phyloP scores from a whole-genome alignment of 1,140 invertebrate genomes.

The Laodelphax striatellus region DNA sequence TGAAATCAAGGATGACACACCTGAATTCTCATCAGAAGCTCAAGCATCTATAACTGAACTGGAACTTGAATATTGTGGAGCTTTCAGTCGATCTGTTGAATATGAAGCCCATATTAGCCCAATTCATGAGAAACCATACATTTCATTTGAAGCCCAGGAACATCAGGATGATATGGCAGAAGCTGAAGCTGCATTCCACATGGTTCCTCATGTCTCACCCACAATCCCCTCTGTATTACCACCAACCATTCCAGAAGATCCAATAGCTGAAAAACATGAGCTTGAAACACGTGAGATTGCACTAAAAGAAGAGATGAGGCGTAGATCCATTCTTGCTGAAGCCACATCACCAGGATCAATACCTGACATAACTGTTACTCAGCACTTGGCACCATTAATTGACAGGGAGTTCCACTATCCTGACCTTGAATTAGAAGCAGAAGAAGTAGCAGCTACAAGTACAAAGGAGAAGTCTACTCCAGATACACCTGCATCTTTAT shows the following conservation, averaged over 20 bases:
- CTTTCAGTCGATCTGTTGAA: constrained; percentile 23
- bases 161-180: constrained; percentile 35
- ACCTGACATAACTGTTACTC: constrained; percentile 56
- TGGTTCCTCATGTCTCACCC: constrained; percentile 33
- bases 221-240: constrained; percentile 31
- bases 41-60: constrained; percentile 25
- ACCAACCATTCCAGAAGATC: constrained; percentile 40
- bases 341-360: constrained; percentile 39
- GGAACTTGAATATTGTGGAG: constrained; percentile 24
- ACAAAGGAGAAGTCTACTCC: constrained; percentile 32
- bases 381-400: constrained; percentile 41
- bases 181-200: constrained; percentile 37
- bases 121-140: constrained; percentile 20
- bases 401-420: constrained; percentile 37
- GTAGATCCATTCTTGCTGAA: constrained; percentile 30
- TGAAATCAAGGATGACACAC: constrained; percentile 31
- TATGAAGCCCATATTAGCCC: constrained; percentile 26
- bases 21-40: constrained; percentile 26
- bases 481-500: constrained; percentile 44
- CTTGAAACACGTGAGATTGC: constrained; percentile 33
- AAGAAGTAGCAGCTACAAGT: constrained; percentile 14
- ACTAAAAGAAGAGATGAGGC: constrained; percentile 34
- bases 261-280: constrained; percentile 38
- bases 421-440: constrained; percentile 35
- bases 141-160: constrained; percentile 15